These are phyloP conservation scores for Macaca fascicularis DNA, from an alignment of 2,113 vertebrate genomes.

Conservation along the genomic window DNA sequence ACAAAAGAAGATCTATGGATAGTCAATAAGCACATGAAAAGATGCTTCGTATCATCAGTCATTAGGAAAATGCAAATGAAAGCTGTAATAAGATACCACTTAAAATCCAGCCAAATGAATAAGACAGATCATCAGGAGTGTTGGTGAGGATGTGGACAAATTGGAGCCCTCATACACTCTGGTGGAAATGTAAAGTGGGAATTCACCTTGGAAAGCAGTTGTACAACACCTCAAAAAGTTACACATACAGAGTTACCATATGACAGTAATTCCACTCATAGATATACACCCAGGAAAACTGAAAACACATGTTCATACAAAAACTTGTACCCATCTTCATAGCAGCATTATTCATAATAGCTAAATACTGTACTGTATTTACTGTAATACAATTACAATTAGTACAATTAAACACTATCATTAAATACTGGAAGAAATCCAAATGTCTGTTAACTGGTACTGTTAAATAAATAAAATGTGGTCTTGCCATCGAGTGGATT, in stretches of 20 bases:
- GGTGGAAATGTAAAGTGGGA: background rate
- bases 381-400: background rate
- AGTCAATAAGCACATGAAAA: background rate
- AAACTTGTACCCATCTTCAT: background rate
- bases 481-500: background rate
- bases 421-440: background rate
- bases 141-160: background rate
- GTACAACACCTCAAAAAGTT: background rate
- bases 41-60: background rate
- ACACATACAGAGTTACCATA: background rate
- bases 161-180: background rate
- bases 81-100: background rate
- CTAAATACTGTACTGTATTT: background rate
- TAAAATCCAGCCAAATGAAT: background rate
- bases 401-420: background rate
- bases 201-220: background rate
- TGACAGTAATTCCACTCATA: background rate
- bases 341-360: background rate
- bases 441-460: background rate
- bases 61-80: constrained; percentile 26
- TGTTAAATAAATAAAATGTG: background rate
- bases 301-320: background rate
- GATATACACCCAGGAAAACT: background rate
- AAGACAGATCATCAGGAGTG: background rate
- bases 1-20: background rate